Evolutionary conservation across 2,888 invertebrate genomes (phyloP).

Genomic region (Eristalis arbustorum): DNA sequence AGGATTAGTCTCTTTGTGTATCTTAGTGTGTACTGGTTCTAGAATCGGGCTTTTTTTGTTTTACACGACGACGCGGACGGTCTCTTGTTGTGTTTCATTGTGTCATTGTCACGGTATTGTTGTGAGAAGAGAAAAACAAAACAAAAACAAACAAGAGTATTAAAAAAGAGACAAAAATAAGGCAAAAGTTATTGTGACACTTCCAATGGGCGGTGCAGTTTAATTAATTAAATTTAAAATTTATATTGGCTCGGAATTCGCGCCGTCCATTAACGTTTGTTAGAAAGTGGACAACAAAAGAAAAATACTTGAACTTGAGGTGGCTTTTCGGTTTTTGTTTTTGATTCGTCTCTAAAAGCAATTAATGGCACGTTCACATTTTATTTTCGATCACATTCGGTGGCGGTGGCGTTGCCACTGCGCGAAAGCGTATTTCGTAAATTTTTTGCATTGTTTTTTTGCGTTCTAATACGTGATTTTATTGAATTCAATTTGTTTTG

Average conservation of each 20-base stretch:
- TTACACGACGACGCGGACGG: neutral
- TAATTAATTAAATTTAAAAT: constrained; percentile 21
- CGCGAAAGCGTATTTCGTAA: neutral
- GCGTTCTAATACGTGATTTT: neutral
- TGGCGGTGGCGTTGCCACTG: neutral
- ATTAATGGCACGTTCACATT: constrained; percentile 13
- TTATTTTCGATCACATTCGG: neutral
- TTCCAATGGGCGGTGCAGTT: constrained; percentile 34
- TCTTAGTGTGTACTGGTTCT: neutral
- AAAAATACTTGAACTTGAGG: neutral
- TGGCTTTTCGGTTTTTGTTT: too few species aligned
- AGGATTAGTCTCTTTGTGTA: constrained; percentile 11
- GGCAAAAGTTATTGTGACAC: constrained; percentile 41
- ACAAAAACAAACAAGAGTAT: neutral
- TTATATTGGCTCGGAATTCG: constrained; percentile 2
- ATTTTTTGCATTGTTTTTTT: neutral
- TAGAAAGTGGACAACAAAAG: neutral
- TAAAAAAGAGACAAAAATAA: neutral
- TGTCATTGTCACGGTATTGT: constrained; percentile 24
- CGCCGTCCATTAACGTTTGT: constrained; percentile 5
- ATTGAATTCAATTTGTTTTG: neutral
- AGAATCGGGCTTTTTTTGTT: neutral
- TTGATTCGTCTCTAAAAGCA: neutral
- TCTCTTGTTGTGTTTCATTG: neutral
- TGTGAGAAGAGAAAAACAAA: neutral